These are phyloP conservation scores for Eptatretus burgeri DNA, from an alignment of 2,113 vertebrate genomes.

Conservation along the genomic window DNA sequence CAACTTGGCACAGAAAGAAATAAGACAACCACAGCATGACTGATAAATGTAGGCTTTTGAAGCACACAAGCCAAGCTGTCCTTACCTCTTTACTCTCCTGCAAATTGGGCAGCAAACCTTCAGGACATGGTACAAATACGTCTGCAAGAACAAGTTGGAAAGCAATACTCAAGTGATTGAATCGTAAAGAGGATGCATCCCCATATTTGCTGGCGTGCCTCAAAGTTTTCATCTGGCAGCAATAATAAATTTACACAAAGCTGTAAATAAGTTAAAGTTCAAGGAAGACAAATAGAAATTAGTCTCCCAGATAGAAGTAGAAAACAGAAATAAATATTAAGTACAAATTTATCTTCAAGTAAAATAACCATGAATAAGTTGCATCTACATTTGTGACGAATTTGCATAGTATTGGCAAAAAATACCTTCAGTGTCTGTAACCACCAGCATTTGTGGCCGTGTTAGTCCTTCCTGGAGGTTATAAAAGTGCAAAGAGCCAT, in stretches of 20 bases:
- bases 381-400: no score
- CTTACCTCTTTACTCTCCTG: constrained; percentile 95
- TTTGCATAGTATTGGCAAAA: no score
- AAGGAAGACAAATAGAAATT: no score
- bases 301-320: constrained; percentile 9
- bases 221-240: neutral
- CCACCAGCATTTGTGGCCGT: constrained; percentile 88
- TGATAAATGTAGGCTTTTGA: no score
- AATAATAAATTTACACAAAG: no score
- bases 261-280: no score
- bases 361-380: no score
- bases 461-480: constrained; percentile 87
- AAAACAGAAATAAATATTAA: constrained; percentile 8
- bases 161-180: neutral
- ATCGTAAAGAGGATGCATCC: neutral
- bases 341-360: no score
- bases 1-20: no score
- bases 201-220: neutral
- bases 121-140: constrained; percentile 89
- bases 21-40: no score
- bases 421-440: constrained; percentile 85
- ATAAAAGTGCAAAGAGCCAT: constrained; percentile 95
- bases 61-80: no score
- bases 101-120: constrained; percentile 79
- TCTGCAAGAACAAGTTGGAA: constrained; percentile 23